These are phyloP conservation scores for Macropus fuliginosus DNA, from an alignment of 2,797 vertebrate genomes.

Conservation along the genomic window DNA sequence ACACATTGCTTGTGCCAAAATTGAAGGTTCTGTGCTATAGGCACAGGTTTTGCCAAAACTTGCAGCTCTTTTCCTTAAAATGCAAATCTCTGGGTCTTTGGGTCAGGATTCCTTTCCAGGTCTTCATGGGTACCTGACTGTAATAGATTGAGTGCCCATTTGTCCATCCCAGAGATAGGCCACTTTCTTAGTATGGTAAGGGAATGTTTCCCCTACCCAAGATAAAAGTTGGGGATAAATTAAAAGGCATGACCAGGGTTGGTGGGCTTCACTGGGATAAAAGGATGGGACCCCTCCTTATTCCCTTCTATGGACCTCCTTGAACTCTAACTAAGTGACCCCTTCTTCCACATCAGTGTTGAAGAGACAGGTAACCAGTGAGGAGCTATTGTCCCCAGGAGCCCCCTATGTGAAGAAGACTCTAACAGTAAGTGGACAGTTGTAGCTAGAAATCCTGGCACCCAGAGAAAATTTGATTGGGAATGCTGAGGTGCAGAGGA, in stretches of 20 bases:
- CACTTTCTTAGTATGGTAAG: background rate
- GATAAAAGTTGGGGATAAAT: background rate
- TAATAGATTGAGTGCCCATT: background rate
- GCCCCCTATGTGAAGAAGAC: slow-evolving; percentile 91
- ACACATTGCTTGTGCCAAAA: background rate
- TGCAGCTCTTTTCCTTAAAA: background rate
- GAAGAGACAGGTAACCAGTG: slow-evolving; percentile 86
- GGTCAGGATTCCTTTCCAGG: background rate
- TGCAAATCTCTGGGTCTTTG: background rate
- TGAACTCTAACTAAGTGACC: slow-evolving; percentile 55
- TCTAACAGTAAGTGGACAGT: slow-evolving; percentile 87
- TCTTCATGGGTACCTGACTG: background rate
- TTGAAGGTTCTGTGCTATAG: background rate
- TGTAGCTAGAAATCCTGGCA: background rate
- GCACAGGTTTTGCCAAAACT: background rate
- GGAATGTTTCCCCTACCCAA: background rate
- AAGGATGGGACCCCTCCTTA: background rate
- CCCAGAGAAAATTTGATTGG: background rate
- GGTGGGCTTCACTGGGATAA: background rate
- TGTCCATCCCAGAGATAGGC: background rate
- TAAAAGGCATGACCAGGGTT: background rate
- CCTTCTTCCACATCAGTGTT: slow-evolving; percentile 84
- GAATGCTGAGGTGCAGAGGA: background rate
- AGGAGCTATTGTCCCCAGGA: slow-evolving; percentile 90
- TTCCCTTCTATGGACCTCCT: background rate